phyloP scores from a whole-genome alignment of 2,888 invertebrate genomes.

The Lasioglossum pauxillum region DNA sequence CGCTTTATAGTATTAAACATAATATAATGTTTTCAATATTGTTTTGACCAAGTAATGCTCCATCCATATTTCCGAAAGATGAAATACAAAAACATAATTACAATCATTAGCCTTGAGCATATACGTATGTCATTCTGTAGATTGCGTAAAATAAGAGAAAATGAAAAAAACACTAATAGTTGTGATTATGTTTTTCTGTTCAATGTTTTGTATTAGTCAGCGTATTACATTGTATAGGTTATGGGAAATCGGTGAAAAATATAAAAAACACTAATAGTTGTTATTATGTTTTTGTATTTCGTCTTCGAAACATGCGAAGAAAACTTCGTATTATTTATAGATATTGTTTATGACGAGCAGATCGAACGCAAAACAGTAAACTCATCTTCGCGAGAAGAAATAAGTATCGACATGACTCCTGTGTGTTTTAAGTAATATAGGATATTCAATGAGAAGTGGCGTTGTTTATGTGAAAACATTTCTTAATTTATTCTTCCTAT shows the following conservation, averaged over 20 bases:
- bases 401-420: background rate
- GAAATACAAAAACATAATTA: background rate
- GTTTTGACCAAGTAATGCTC: background rate
- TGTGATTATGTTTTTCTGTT: background rate
- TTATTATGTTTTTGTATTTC: background rate
- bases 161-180: background rate
- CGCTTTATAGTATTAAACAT: too few relatives aligned
- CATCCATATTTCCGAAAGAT: background rate
- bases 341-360: background rate
- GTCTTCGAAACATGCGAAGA: background rate
- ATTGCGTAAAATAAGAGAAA: background rate
- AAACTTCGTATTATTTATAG: background rate
- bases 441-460: background rate
- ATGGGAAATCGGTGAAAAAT: background rate
- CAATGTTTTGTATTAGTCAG: slow-evolving; percentile 4
- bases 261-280: background rate
- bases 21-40: too few relatives aligned
- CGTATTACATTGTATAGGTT: background rate
- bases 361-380: background rate
- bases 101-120: background rate
- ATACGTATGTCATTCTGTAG: background rate
- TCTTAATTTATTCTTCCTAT: background rate
- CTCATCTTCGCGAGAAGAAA: background rate
- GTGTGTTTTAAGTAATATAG: background rate
- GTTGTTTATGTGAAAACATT: background rate